Evolutionary conservation across 2,113 vertebrate genomes (phyloP).

Genomic region (Ovis aries): ARS-UI_Ramb_v3.0 NC_056055.1:11396501-11397000

Average conservation of each 20-base stretch:
- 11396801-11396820: background rate
- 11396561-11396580: slow-evolving; percentile 34
- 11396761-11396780: background rate
- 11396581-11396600: slow-evolving; percentile 61
- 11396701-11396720: background rate
- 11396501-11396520: slow-evolving; percentile 55
- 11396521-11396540: slow-evolving; percentile 63
- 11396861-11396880: background rate
- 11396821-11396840: background rate
- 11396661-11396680: slow-evolving; percentile 60
- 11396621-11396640: slow-evolving; percentile 17
- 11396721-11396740: background rate
- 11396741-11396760: background rate
- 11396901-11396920: slow-evolving; percentile 9
- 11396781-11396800: background rate
- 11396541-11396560: slow-evolving; percentile 38
- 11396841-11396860: background rate
- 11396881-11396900: background rate
- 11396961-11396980: background rate
- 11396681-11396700: background rate
- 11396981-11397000: background rate
- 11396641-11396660: slow-evolving; percentile 59
- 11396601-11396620: slow-evolving; percentile 22
- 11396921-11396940: background rate
- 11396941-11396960: background rate